Percentiles rank a stretch among this genome's conserved stretches.
phyloP scores from a whole-genome alignment of 2,888 invertebrate genomes.

The Choristoneura rosaceana region DNA sequence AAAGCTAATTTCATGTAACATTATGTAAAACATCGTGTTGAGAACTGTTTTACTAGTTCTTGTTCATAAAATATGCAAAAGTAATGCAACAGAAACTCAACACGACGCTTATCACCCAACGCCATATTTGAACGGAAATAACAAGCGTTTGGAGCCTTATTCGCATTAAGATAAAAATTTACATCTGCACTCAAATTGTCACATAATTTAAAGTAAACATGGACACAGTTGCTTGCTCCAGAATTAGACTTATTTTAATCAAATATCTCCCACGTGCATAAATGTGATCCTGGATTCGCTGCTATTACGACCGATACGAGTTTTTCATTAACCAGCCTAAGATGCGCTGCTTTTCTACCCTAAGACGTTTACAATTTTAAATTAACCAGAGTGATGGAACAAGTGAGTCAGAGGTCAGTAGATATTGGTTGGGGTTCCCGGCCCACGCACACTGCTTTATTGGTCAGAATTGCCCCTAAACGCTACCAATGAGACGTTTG shows the following conservation, averaged over 20 bases:
- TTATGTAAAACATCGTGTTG: conserved; percentile 33
- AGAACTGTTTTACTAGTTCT: conserved; percentile 26
- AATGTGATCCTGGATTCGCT: conserved; percentile 61
- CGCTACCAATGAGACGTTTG: conserved; percentile 82
- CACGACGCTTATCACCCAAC: conserved; percentile 24
- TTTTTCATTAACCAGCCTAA: conserved; percentile 52
- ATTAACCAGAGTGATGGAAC: conserved; percentile 46
- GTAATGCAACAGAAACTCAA: conserved; percentile 31
- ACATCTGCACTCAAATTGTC: conserved; percentile 33
- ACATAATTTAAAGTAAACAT: conserved; percentile 45
- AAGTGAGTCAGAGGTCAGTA: conserved; percentile 56
- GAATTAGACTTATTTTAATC: conserved; percentile 47
- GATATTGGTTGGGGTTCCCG: conserved; percentile 63
- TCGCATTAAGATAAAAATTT: conserved; percentile 19
- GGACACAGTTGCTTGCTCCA: conserved; percentile 44
- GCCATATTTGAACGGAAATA: conserved; percentile 27
- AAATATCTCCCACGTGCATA: conserved; percentile 47
- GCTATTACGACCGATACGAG: conserved; percentile 62
- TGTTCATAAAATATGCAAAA: conserved; percentile 35
- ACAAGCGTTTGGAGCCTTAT: conserved; percentile 17
- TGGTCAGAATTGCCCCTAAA: conserved; percentile 83
- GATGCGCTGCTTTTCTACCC: conserved; percentile 48
- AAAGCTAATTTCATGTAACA: conserved; percentile 17
- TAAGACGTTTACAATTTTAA: conserved; percentile 30
- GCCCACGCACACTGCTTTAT: conserved; percentile 81